phyloP scores from a whole-genome alignment of 1,140 invertebrate genomes.

The Ceratosolen solmsi region DNA sequence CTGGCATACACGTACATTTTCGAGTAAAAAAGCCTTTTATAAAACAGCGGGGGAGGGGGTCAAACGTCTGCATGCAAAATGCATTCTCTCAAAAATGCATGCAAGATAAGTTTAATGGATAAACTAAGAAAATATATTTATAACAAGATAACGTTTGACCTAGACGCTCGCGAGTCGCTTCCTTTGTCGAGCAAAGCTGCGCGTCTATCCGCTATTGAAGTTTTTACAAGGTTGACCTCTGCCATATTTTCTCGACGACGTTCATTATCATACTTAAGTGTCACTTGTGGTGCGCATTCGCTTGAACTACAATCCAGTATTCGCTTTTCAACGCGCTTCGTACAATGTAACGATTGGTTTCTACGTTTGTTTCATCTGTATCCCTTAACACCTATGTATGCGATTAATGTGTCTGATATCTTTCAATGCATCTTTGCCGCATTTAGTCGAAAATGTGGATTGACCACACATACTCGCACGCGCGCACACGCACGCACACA shows the following conservation, averaged over 20 bases:
- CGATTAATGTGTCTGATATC: background rate
- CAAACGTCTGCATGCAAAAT: constrained; percentile 28
- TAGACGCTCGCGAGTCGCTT: background rate
- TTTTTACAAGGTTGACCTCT: constrained; percentile 50
- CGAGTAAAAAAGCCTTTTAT: constrained; percentile 27
- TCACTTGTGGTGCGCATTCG: constrained; percentile 56
- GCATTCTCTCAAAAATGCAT: background rate
- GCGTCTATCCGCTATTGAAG: constrained; percentile 56
- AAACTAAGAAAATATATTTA: constrained; percentile 26
- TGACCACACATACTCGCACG: constrained; percentile 14
- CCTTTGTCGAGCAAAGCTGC: constrained; percentile 10
- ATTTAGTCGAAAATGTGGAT: constrained; percentile 14
- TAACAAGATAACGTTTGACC: constrained; percentile 37
- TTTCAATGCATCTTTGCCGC: background rate
- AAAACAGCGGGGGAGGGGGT: background rate
- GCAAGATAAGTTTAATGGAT: background rate
- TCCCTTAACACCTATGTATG: background rate
- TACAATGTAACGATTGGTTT: constrained; percentile 49
- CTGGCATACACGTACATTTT: background rate
- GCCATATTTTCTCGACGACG: background rate
- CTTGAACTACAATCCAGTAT: constrained; percentile 30
- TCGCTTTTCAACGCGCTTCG: constrained; percentile 22
- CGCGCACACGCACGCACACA: too few relatives aligned
- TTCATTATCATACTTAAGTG: constrained; percentile 59
- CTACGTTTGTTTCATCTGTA: constrained; percentile 10